Evolutionary conservation across 2,888 invertebrate genomes (phyloP), one percentile per base, ranked within the genome.

Genomic region (Chirona hameri): DNA sequence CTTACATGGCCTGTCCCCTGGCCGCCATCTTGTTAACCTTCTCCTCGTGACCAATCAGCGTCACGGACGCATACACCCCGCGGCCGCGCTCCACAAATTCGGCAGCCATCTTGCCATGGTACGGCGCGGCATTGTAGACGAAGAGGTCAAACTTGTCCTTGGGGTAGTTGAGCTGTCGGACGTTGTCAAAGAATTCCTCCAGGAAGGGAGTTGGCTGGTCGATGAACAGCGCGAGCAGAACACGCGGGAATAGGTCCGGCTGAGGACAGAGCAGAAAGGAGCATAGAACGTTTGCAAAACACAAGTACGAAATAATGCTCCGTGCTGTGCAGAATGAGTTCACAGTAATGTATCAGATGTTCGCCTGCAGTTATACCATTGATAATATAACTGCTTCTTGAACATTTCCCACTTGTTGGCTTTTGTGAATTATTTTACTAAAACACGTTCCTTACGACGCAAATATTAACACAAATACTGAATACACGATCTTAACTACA

Each of bases 21-120:
- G 88, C 90, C 84, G 87, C 87, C 84, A 83, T 89, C 87, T 94
- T 94, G n/a, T 90, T 89, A 18, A 93, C 85, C 39, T 86, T 85
- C 1, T 69, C 29, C 14, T 14, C 29, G 29, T 7, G 29, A 12
- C 29, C 15, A 0, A 69, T 10, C n/a, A 69, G 15, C 29, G 10
- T 29, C n/a, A 29, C 69, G 29, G 69, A 69, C n/a, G 7, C 29
- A 29, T 69, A 69, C 10, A 29, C 29, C n/a, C 15, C 69, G 29
- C 29, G 12, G 29, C n/a, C 10, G 9, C 29, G n/a, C 14, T 69
- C 69, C 0, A n/a, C 69, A 5, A 69, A 29, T 29, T 86, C 84
- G 84, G 87, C 85, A 12, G 89, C 87, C 82, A 87, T 86, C 82
- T 86, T 86, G 55, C 85, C 85, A 84, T 89, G 89, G 83, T 86